phyloP scores from a whole-genome alignment of 1,140 invertebrate species.

The Potamilus streckersoni region DNA sequence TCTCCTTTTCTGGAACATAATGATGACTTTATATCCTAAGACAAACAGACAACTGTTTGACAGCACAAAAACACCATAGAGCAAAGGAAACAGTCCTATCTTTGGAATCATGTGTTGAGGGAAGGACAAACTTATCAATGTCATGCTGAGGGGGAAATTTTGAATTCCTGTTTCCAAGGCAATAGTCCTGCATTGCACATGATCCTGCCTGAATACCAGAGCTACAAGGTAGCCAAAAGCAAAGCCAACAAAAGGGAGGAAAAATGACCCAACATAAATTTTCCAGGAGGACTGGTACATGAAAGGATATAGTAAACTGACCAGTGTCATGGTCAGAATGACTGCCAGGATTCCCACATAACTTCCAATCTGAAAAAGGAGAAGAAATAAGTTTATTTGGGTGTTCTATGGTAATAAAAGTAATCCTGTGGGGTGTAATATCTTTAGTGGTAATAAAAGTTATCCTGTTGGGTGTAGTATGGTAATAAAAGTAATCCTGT shows the following conservation, averaged over 20 bases:
- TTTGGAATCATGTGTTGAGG: constrained; percentile 24
- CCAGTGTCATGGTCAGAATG: constrained; percentile 34
- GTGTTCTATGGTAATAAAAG: too few relatives aligned
- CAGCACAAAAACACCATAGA: constrained; percentile 36
- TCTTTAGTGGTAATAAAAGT: not conserved
- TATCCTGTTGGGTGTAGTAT: not conserved
- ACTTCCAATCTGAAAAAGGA: constrained; percentile 45
- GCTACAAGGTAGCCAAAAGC: constrained; percentile 62
- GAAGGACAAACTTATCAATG: constrained; percentile 38
- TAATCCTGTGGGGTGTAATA: not conserved
- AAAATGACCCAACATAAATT: constrained; percentile 57
- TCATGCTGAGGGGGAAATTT: constrained; percentile 61
- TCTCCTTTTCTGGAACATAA: not conserved
- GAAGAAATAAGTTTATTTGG: too few relatives aligned
- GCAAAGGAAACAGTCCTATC: constrained; percentile 35
- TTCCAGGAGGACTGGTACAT: constrained; percentile 55
- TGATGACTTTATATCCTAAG: constrained; percentile 6
- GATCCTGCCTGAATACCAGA: constrained; percentile 51
- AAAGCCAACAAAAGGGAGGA: constrained; percentile 65
- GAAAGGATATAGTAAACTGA: constrained; percentile 52
- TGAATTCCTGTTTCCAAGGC: constrained; percentile 69
- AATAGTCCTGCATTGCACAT: constrained; percentile 59
- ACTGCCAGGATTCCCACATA: constrained; percentile 42
- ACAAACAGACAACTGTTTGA: constrained; percentile 28
- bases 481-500: not conserved